Evolutionary conservation across 2,113 vertebrate species (phyloP), one percentile per base, ranked within the genome.

Genomic region (Himantopus leucocephalus): DNA sequence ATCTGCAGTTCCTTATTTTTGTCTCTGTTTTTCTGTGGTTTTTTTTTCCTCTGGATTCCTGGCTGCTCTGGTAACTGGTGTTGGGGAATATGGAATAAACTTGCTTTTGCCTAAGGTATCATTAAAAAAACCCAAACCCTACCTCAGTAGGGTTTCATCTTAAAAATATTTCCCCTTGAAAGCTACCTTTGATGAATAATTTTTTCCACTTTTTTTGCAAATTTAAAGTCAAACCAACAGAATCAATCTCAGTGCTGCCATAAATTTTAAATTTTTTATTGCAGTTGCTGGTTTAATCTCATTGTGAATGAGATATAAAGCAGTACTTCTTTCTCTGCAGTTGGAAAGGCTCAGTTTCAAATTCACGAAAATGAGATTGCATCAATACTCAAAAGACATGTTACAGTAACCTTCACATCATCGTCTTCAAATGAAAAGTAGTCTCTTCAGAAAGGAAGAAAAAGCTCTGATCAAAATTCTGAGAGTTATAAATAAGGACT

Each of bases 111-210:
- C 52, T 90, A 75, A 79, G 76, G 68, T 87, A 86, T 53, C 12
- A 77, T 86, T 82, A 63, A 81, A 84, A 91, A 74, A 71, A 22
- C 13, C 3, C 6, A 86, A 80, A 41, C 37, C 43, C 56, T 78
- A 59, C 43, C 20, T 85, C 59, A 53, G 14, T 9, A 79, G 48
- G 14, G 41, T 71, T 94, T 88, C 53, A 74, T n/a, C 66, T 82
- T 91, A 58, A 70, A 94, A 91, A 52, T 59, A 75, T 68, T 79
- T 93, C 60, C 80, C 16, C 53, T 79, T 84, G 64, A 91, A 95
- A 96, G 62, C 63, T 62, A 58, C 53, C 32, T 93, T 88, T 75
- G 52, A 87, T 56, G 10, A 80, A 68, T 68, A 3, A 17, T 74
- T 66, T 66, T 56, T 86, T 30, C 14, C 30, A 9, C 16, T 43